phyloP scores from a whole-genome alignment of 2,113 vertebrate genomes.

The Tylochromis polylepis region DNA sequence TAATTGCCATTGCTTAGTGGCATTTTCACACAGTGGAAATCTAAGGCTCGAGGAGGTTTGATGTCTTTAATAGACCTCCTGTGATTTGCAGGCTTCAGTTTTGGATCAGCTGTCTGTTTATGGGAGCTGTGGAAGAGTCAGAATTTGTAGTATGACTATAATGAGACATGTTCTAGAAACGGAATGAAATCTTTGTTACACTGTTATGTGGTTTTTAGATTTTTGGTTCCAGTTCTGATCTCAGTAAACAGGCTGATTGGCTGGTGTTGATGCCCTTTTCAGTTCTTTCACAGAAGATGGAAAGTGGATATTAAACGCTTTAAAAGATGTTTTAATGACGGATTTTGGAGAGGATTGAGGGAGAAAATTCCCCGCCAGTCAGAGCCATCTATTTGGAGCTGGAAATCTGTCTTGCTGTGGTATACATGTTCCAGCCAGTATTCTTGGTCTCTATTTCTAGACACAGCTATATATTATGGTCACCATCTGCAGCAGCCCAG shows the following conservation, averaged over 20 bases:
- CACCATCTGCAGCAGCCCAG: background rate
- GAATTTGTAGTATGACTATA: background rate
- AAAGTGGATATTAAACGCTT: background rate
- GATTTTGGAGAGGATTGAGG: background rate
- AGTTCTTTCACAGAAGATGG: background rate
- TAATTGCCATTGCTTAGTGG: background rate
- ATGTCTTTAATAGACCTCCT: background rate
- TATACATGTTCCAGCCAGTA: conserved; percentile 9
- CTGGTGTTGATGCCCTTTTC: background rate
- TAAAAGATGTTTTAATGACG: background rate
- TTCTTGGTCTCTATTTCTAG: conserved; percentile 27
- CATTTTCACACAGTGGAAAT: background rate
- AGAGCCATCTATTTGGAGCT: background rate
- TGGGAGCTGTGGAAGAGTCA: background rate
- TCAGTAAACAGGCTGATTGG: background rate
- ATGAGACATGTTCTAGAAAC: background rate
- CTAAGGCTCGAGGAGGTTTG: background rate
- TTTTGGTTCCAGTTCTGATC: background rate
- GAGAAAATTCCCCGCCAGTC: background rate
- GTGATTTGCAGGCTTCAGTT: background rate
- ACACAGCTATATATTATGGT: conserved; percentile 12
- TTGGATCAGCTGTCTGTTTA: background rate
- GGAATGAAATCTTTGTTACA: background rate
- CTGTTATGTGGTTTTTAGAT: background rate
- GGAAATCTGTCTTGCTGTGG: background rate